Conservation (phyloP, 1,140 invertebrate genomes). For the Trichogramma pretiosum region DNA sequence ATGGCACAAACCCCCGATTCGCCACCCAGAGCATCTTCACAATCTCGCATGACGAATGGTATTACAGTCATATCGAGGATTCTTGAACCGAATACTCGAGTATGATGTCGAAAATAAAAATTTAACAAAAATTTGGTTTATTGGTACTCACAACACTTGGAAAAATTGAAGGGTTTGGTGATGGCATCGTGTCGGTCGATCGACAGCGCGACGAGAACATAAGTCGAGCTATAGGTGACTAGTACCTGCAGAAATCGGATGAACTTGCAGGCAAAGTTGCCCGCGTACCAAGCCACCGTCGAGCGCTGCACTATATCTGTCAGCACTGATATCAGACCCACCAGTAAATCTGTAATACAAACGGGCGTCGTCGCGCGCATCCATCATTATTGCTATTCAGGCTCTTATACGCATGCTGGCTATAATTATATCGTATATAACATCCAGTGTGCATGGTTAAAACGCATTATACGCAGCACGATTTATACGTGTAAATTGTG, state of each 20-base stretch:
- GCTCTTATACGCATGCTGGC: too few species aligned
- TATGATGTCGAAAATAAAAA: slow-evolving; percentile 4
- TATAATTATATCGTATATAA: too few species aligned
- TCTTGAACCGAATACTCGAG: too few species aligned
- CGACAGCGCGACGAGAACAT: slow-evolving; percentile 86
- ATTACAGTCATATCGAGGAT: too few species aligned
- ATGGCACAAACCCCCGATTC: too few species aligned
- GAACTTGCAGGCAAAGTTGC: slow-evolving; percentile 80
- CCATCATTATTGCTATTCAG: too few species aligned
- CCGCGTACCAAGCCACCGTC: slow-evolving; percentile 76
- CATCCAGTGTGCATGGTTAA: too few species aligned
- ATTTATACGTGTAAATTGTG: too few species aligned
- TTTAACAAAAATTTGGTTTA: not conserved
- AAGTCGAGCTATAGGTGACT: slow-evolving; percentile 89
- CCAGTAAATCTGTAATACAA: slow-evolving; percentile 75
- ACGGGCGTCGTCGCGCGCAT: too few species aligned
- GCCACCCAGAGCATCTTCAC: too few species aligned
- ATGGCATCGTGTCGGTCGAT: slow-evolving; percentile 93
- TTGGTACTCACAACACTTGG: slow-evolving; percentile 76
- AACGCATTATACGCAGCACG: too few species aligned
- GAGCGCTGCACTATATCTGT: slow-evolving; percentile 83
- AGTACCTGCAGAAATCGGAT: slow-evolving; percentile 75
- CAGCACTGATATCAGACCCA: slow-evolving; percentile 76
- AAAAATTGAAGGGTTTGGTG: slow-evolving; percentile 90
- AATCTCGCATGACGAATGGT: too few species aligned